Conservation (phyloP, 2,113 vertebrate genomes). For the Danio rerio region GRCz12tu NC_133188.1:39852501-39853000, state of each 20-base stretch:
- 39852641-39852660: not conserved
- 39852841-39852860: not conserved
- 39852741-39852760: not conserved
- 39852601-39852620: not conserved
- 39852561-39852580: constrained; percentile 16
- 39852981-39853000: not conserved
- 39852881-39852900: not conserved
- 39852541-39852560: not conserved
- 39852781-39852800: constrained; percentile 11
- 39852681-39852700: not conserved
- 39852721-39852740: not conserved
- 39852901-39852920: not conserved
- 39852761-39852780: not conserved
- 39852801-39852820: constrained; percentile 10
- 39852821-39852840: constrained; percentile 2
- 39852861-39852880: not conserved
- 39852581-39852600: not conserved
- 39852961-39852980: not conserved
- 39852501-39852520: constrained; percentile 25
- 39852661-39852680: not conserved
- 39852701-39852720: constrained; percentile 7
- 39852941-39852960: not conserved
- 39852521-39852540: constrained; percentile 17
- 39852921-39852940: not conserved
- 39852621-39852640: not conserved